A percentile compares a stretch with the other conserved stretches of the same genome.
Evolutionary conservation across 1,140 invertebrate genomes (phyloP).

Genomic region (Temnothorax curvispinosus): DNA sequence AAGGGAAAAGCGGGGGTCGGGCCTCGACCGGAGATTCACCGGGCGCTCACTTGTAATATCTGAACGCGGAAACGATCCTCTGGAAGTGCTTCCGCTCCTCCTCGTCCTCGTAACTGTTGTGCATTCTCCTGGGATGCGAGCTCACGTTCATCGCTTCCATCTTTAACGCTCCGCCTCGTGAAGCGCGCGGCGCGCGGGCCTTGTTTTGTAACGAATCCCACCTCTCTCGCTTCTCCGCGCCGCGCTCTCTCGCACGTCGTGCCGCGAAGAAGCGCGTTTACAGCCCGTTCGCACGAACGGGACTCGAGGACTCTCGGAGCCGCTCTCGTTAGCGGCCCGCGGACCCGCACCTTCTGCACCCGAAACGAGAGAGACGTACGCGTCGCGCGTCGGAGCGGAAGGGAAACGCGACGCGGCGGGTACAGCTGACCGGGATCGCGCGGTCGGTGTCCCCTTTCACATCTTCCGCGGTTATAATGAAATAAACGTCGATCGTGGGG

Average conservation of each 20-base stretch:
- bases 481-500: background rate
- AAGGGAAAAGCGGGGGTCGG: background rate
- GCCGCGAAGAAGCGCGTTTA: too few species aligned
- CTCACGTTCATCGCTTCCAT: slow-evolving; percentile 75
- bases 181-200: slow-evolving; percentile 17
- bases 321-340: too few species aligned
- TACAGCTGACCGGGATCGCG: background rate
- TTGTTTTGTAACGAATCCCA: slow-evolving; percentile 64
- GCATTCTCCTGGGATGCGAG: slow-evolving; percentile 76
- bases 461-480: background rate
- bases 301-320: too few species aligned
- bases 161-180: slow-evolving; percentile 57
- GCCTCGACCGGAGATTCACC: background rate
- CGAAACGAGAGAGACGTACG: background rate
- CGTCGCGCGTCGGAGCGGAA: background rate
- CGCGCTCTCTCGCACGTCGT: background rate
- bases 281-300: background rate
- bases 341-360: background rate
- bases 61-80: slow-evolving; percentile 92
- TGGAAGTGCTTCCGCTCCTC: slow-evolving; percentile 92
- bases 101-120: slow-evolving; percentile 86
- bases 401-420: background rate
- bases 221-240: slow-evolving; percentile 4
- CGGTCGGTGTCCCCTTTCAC: background rate
- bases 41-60: slow-evolving; percentile 91